phyloP scores from a whole-genome alignment of 2,113 vertebrate genomes.

The Seriola dumerili region DNA sequence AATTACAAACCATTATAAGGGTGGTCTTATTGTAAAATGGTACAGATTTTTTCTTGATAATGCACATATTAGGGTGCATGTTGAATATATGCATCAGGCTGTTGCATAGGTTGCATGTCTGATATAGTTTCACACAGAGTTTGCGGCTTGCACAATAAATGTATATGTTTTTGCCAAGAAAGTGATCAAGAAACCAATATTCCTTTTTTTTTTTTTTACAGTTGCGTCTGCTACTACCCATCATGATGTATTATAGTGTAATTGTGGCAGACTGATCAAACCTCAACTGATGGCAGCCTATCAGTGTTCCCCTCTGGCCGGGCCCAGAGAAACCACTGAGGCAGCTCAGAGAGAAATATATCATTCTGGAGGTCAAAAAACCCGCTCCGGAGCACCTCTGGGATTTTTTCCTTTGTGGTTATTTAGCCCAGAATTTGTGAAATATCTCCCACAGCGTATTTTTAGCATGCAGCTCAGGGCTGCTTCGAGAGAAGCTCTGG shows the following conservation, averaged over 20 bases:
- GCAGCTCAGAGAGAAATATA: not conserved
- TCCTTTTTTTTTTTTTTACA: not conserved
- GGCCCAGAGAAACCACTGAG: not conserved
- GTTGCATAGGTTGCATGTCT: not conserved
- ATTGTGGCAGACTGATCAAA: not conserved
- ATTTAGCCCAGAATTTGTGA: slow-evolving; percentile 24
- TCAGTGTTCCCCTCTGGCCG: not conserved
- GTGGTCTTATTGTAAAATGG: too few relatives aligned
- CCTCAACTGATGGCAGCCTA: not conserved
- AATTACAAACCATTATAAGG: too few relatives aligned
- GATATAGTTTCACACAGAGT: not conserved
- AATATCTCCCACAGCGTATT: slow-evolving; percentile 40
- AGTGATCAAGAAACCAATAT: not conserved
- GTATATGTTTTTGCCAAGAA: not conserved
- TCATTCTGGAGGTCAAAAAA: not conserved
- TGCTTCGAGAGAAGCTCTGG: slow-evolving; percentile 20
- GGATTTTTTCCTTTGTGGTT: slow-evolving; percentile 16
- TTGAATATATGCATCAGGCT: not conserved
- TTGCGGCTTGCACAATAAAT: not conserved
- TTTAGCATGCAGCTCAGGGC: slow-evolving; percentile 23
- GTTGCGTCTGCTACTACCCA: not conserved
- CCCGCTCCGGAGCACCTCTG: not conserved
- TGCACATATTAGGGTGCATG: not conserved
- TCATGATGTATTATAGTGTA: not conserved
- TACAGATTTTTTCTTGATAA: not conserved